Evolutionary conservation across 2,113 vertebrate genomes (phyloP).

Genomic region (Phrynosoma blainvillii): DNA sequence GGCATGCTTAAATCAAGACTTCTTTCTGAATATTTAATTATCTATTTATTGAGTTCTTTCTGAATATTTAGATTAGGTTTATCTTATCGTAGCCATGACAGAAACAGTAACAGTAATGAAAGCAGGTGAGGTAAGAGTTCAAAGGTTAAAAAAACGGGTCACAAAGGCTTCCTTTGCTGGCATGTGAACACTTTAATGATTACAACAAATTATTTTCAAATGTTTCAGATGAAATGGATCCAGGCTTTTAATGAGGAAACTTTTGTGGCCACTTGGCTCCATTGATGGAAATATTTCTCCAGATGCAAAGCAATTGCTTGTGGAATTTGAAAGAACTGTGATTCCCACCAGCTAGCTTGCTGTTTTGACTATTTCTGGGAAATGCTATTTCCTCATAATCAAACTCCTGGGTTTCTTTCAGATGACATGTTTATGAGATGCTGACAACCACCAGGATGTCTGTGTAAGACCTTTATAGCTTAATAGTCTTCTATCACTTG

Average conservation of each 20-base stretch:
- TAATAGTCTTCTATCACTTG: constrained; percentile 11
- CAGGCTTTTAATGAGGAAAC: neutral
- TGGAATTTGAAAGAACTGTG: constrained; percentile 38
- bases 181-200: constrained; percentile 5
- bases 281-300: constrained; percentile 41
- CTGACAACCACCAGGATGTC: neutral
- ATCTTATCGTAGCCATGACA: neutral
- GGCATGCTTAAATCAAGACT: neutral
- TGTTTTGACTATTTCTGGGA: constrained; percentile 14
- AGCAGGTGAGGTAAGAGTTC: neutral
- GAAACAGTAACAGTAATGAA: neutral
- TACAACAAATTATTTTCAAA: constrained; percentile 11
- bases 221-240: neutral
- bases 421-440: constrained; percentile 22
- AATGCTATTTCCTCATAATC: constrained; percentile 27
- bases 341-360: constrained; percentile 27
- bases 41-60: no score
- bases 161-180: neutral
- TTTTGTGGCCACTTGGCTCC: constrained; percentile 26
- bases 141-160: neutral
- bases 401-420: neutral
- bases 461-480: neutral
- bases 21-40: neutral
- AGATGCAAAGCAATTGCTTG: neutral
- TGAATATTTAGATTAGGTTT: neutral